Evolutionary conservation across 2,113 vertebrate species (phyloP).

Genomic region (Arothron firmamentum): DNA sequence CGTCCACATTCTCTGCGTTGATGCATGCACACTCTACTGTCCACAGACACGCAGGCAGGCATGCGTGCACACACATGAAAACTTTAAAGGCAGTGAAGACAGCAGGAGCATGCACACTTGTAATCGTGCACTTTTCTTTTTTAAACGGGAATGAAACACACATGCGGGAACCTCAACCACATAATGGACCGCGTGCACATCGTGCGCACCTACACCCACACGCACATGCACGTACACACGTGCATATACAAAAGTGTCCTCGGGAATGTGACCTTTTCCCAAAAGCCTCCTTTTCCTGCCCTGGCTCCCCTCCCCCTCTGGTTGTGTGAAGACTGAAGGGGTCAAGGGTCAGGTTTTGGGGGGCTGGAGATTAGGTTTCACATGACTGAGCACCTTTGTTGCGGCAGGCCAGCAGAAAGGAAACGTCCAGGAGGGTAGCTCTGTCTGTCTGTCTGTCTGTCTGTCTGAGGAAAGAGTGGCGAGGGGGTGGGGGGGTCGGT

Average conservation of each 20-base stretch:
- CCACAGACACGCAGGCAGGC: conserved; percentile 17
- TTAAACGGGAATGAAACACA: conserved; percentile 60
- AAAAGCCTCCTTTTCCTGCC: conserved; percentile 75
- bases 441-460: conserved; percentile 75
- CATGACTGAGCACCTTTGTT: conserved; percentile 88
- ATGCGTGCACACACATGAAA: conserved; percentile 24
- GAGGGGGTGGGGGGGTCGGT: conserved; percentile 15
- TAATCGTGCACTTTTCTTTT: conserved; percentile 15
- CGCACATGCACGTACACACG: conserved; percentile 50
- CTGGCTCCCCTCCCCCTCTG: conserved; percentile 68
- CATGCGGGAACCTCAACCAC: conserved; percentile 59
- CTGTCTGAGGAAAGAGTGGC: conserved; percentile 65
- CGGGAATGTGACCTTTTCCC: conserved; percentile 78
- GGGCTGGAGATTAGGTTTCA: conserved; percentile 84
- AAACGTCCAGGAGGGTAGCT: conserved; percentile 77
- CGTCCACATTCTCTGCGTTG: conserved; percentile 28
- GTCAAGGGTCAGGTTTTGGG: conserved; percentile 84
- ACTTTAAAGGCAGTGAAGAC: conserved; percentile 48
- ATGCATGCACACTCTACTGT: conserved; percentile 27
- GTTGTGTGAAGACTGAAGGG: conserved; percentile 75
- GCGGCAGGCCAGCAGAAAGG: conserved; percentile 76
- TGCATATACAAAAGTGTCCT: conserved; percentile 71
- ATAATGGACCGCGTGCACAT: conserved; percentile 48
- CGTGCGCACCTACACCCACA: conserved; percentile 22
- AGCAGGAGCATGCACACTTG: conserved; percentile 27